Base-by-base conservation (phyloP, 1,140 invertebrate species). In the Orchesella cincta region DNA sequence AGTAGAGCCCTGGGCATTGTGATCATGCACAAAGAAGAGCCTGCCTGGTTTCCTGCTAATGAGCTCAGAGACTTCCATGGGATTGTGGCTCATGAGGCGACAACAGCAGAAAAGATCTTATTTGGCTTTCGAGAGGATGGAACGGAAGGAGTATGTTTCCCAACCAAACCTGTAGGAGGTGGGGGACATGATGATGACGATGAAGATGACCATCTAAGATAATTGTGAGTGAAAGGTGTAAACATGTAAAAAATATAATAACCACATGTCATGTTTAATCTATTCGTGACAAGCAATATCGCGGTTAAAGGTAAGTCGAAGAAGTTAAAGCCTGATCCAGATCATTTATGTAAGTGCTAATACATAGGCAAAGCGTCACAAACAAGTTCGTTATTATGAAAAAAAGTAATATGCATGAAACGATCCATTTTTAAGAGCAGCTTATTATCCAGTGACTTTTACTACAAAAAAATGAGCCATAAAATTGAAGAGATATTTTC, bases 21-120 rank as follows among this genome's bases (percentile, higher is more conserved):
- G 14, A 90, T 96, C 39, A 91, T 96, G 52, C 92, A 94, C n/a
- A 93, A 95, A 81, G 93, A 94, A 73, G 93, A 94, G 84, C 93
- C 94, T 77, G 93, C 94, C 16, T 96, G 94, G 94, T 97, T 96
- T 84, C 94, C 94, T 0, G 91, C 91, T 0, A 91, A 92, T 20
- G 94, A 97, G 81, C 87, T 97, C 0, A 91, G 93, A 81, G 94
- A 96, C 83, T 95, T 94, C 83, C 93, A 96, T 82, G 92, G 92
- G 70, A 93, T 97, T 72, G 88, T 91, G 77, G 91, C 92, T 0
- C 92, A 93, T 80, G 92, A 94, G 83, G 90, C 92, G 0, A 93
- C 93, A 1, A 85, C 89, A 2, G 88, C 93, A 16, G 94, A 96
- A 85, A 91, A 90, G 18, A 84, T 92, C 29, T 86, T 96, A 0